These are phyloP conservation scores for Penaeus monodon DNA, from an alignment of 2,888 invertebrate species.

Conservation along the genomic window DNA sequence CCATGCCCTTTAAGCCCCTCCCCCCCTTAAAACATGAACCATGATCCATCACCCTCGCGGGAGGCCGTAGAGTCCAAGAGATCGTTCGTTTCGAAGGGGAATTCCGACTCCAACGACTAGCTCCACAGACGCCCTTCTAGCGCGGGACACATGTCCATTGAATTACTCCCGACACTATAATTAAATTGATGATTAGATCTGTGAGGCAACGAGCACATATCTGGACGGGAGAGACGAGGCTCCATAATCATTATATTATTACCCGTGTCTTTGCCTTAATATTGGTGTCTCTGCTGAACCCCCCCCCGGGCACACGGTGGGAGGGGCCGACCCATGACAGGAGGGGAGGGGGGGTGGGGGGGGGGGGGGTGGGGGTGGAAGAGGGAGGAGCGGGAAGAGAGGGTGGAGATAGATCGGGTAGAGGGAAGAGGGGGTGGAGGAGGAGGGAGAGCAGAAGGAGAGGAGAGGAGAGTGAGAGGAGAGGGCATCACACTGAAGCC, in stretches of 20 bases:
- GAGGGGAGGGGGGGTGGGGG: background rate
- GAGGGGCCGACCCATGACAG: slow-evolving; percentile 10
- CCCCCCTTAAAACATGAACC: slow-evolving; percentile 26
- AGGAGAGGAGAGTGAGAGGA: no score
- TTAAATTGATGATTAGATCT: slow-evolving; percentile 57
- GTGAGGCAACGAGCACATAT: slow-evolving; percentile 44
- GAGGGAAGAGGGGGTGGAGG: no score
- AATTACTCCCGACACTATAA: slow-evolving; percentile 53
- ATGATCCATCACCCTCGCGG: background rate
- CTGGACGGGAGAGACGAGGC: slow-evolving; percentile 31
- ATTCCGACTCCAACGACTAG: background rate
- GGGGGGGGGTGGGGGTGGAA: background rate
- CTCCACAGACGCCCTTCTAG: slow-evolving; percentile 8
- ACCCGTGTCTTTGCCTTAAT: slow-evolving; percentile 59
- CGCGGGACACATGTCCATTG: slow-evolving; percentile 22
- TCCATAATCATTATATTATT: slow-evolving; percentile 58
- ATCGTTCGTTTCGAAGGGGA: background rate
- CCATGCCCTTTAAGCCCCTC: slow-evolving; percentile 43
- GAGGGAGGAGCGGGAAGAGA: background rate
- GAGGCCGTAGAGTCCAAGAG: background rate
- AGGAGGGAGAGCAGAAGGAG: no score
- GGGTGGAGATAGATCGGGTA: no score
- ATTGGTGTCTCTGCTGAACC: slow-evolving; percentile 58
- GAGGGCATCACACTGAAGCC: no score
- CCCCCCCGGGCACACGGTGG: background rate